Conservation (phyloP, 2,113 vertebrate species). For the Chelonoidis abingdonii region DNA sequence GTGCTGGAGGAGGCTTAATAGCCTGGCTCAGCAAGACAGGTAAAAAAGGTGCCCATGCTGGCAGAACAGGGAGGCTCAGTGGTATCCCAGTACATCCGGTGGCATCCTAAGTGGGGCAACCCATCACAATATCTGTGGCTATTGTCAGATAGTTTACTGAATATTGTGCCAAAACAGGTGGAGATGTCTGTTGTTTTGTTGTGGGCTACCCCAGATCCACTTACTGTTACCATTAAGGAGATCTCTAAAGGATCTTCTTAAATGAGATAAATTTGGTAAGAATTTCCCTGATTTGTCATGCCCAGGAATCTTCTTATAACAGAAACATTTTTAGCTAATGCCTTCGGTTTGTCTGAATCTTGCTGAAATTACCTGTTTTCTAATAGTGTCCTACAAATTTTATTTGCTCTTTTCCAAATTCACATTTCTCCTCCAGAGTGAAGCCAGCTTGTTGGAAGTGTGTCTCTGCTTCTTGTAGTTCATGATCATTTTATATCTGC, state of each 20-base stretch:
- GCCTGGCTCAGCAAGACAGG: no score
- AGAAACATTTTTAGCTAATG: not conserved
- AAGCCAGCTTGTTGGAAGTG: not conserved
- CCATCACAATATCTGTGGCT: not conserved
- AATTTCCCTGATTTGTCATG: no score
- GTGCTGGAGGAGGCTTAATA: no score
- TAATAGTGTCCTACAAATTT: not conserved
- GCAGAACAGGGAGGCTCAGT: no score
- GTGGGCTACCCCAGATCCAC: no score
- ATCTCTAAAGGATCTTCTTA: no score
- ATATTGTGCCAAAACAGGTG: not conserved
- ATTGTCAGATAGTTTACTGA: not conserved
- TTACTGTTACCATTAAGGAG: no score
- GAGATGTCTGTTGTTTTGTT: not conserved
- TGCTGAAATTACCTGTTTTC: not conserved
- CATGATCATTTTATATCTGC: not conserved
- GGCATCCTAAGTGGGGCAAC: no score
- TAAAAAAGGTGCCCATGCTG: no score
- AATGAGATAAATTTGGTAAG: no score
- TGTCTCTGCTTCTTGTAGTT: not conserved
- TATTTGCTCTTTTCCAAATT: not conserved
- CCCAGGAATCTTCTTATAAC: not conserved
- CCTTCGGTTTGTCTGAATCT: not conserved
- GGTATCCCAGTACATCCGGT: no score
- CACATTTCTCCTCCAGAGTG: not conserved